Base-by-base conservation (phyloP, 2,797 vertebrate species). In the Galago senegalensis region DNA sequence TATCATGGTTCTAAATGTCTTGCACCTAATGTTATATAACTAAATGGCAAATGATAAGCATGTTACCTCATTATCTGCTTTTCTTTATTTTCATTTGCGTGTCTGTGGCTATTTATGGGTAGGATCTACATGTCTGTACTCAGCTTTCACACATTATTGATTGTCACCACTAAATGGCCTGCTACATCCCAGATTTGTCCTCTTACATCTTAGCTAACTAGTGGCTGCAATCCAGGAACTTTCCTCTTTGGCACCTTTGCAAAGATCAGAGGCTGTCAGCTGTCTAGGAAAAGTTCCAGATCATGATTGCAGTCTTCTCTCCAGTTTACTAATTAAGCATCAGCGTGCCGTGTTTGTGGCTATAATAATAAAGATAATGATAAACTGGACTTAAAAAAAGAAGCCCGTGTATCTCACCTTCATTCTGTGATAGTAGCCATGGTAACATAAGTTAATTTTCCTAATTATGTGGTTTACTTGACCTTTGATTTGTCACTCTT, bases 401-500 rank as follows among this genome's bases (percentile, higher is more conserved):
- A 58, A 9, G 1, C 16, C 25, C 91, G 0, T 69, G 3, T 37
- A 10, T 73, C 65, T 75, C 18, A 70, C 6, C 67, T 65, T 87
- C 82, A 13, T 29, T 53, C 60, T 43, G 18, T 61, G 20, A 23
- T 40, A 37, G 17, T 94, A 34, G 72, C 49, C 34, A 13, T 61
- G 34, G 53, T 20, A 82, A 17, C 10, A 10, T 58, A 60, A 40
- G 37, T 67, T 53, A 84, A 27, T 89, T 69, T 69, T 65, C 67
- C 72, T 61, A 27, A 49, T 80, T 80, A 14, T 53, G 58, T 70
- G 34, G 4, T n/a, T 29, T 67, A 61, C 49, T 72, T 72, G 13
- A 77, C 18, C 31, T 88, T 73, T 92, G 79, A 87, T 63, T 89
- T 87, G 17, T 86, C 37, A 37, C 10, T 69, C 49, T 93, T 76